Percentiles rank a stretch among this genome's conserved stretches.
These are phyloP conservation scores for Neogobius melanostomus DNA, from an alignment of 2,113 vertebrate genomes.

Conservation along the genomic window DNA sequence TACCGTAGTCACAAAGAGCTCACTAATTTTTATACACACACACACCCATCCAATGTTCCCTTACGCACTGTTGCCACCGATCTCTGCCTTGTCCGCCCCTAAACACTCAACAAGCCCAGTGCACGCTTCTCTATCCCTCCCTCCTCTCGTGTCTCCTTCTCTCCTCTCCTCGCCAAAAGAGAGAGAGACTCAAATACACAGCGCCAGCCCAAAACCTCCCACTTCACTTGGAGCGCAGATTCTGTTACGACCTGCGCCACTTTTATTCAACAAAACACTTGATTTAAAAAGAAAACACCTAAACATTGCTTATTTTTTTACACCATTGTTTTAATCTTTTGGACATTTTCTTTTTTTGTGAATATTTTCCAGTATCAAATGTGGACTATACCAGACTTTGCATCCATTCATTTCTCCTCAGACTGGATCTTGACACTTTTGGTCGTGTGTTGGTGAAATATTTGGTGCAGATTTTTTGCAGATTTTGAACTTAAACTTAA, in stretches of 20 bases:
- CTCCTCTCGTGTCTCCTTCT: conserved; percentile 48
- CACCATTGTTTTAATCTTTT: conserved; percentile 16
- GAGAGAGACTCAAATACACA: conserved; percentile 52
- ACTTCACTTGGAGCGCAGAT: conserved; percentile 58
- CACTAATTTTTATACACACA: not conserved
- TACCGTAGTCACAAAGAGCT: too few relatives aligned
- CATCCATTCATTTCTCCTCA: conserved; percentile 21
- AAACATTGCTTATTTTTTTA: conserved; percentile 18
- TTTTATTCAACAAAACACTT: conserved; percentile 6
- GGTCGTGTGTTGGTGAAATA: not conserved
- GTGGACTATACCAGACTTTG: conserved; percentile 34
- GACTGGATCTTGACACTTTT: conserved; percentile 14
- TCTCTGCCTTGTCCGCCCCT: not conserved
- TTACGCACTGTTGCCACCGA: not conserved
- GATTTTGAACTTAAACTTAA: conserved; percentile 1
- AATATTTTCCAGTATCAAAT: conserved; percentile 45
- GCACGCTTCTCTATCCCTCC: conserved; percentile 52
- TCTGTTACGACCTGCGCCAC: conserved; percentile 32
- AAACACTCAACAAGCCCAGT: conserved; percentile 5
- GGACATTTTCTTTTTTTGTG: conserved; percentile 5
- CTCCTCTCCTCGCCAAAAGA: conserved; percentile 47
- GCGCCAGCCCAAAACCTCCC: conserved; percentile 49
- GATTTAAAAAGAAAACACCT: conserved; percentile 13
- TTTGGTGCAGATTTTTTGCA: not conserved
- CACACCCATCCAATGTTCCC: not conserved